Evolutionary conservation across 2,888 invertebrate species (phyloP), one percentile per base, ranked within the genome.

Genomic region (Chrysina gloriosa): DNA sequence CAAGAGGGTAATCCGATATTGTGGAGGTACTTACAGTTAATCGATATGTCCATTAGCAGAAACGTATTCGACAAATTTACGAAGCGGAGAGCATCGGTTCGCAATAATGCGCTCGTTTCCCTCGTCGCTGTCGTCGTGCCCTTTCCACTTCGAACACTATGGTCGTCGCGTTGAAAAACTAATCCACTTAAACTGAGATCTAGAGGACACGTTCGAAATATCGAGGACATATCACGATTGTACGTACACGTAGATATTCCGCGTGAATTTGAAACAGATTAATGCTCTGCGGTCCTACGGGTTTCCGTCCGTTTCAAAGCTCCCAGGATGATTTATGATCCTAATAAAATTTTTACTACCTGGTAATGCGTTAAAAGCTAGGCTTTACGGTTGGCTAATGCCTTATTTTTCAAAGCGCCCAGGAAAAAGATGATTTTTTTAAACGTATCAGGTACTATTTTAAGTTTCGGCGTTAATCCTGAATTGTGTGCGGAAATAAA

Each of bases 161-260:
- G n/a, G n/a, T n/a, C n/a, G n/a, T n/a, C n/a, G 0, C 7, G 19
- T 7, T 42, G 48, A 48, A 34, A 48, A 48, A 31, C 63, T 48
- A 64, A 48, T 64, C 27, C 64, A 64, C 64, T 64, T 64, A 64
- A 52, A 50, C 36, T 34, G 48, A 64, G 29, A 48, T 64, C 50
- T 29, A 45, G 36, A 11, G 36, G 50, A 11, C 9, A 9, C 63
- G 50, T 34, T 50, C 21, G 25, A 27, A 63, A 63, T 61, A 63
- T 34, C 23, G 50, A 16, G 9, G 11, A 34, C 19, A 31, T 19
- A 19, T 7, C 42, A 29, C 27, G 16, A 5, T 52, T 19, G 3
- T 6, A 21, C 39, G 7, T 16, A 45, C 16, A 14, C 11, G n/a
- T 25, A 29, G 14, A n/a, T 34, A 48, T 48, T 50, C 23, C 50